Evolutionary conservation across 1,140 invertebrate genomes (phyloP), one percentile per base, ranked within the genome.

Genomic region (Trichogramma pretiosum): DNA sequence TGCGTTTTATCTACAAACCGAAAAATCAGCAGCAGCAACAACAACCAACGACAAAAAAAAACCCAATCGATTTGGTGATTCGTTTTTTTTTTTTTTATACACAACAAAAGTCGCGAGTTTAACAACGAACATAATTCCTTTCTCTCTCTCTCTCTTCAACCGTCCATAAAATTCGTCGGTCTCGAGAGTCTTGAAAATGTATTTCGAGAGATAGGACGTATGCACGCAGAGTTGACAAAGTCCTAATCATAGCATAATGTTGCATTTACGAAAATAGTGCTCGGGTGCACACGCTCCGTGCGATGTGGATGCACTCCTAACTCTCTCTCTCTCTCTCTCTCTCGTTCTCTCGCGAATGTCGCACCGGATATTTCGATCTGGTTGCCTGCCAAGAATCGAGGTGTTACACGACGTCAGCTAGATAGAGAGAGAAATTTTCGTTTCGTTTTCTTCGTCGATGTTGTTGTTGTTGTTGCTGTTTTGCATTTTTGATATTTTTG

Each of bases 311-410:
- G n/a, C n/a, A n/a, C n/a, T n/a, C n/a, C n/a, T n/a, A n/a, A n/a
- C n/a, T n/a, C n/a, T n/a, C n/a, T n/a, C n/a, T n/a, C n/a, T n/a
- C n/a, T n/a, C n/a, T n/a, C n/a, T n/a, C n/a, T n/a, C n/a, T n/a
- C n/a, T n/a, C n/a, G n/a, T n/a, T n/a, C n/a, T n/a, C n/a, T n/a
- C n/a, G n/a, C n/a, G n/a, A n/a, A n/a, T n/a, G n/a, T n/a, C n/a
- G n/a, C n/a, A n/a, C n/a, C n/a, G n/a, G n/a, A 50, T 39, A 45
- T 50, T 45, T 50, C 22, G 10, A 40, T 50, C 19, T 50, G 48
- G 48, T 35, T 21, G 16, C 18, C 7, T 50, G 41, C 42, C 42
- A 45, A 45, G 40, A 39, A 16, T n/a, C n/a, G n/a, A n/a, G n/a
- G n/a, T n/a, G n/a, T n/a, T n/a, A n/a, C n/a, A n/a, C n/a, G n/a